Conservation (phyloP, 2,113 vertebrate species). For the Haemorhous mexicanus region DNA sequence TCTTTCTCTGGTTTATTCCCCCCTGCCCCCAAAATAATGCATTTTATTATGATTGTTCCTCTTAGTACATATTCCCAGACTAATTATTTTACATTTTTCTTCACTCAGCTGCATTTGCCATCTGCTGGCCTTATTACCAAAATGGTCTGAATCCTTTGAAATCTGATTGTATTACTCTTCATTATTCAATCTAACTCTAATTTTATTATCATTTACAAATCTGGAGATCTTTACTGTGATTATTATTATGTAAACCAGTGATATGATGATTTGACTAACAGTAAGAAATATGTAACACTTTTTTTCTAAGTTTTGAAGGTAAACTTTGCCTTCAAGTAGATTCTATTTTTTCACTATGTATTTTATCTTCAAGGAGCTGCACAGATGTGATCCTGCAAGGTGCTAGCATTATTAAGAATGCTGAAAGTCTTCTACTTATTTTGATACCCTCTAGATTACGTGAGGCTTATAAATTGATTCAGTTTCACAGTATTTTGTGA, state of each 20-base stretch:
- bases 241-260: background rate
- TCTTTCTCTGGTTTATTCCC: background rate
- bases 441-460: background rate
- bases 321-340: background rate
- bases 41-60: background rate
- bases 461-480: background rate
- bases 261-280: background rate
- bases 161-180: slow-evolving; percentile 40
- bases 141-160: slow-evolving; percentile 49
- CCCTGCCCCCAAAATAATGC: background rate
- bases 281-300: background rate
- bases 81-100: slow-evolving; percentile 39
- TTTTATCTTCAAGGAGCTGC: background rate
- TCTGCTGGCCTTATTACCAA: slow-evolving; percentile 62
- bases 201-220: slow-evolving; percentile 35
- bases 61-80: background rate
- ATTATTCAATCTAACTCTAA: slow-evolving; percentile 44
- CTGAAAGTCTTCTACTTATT: background rate
- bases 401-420: background rate
- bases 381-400: background rate
- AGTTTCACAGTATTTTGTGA: background rate
- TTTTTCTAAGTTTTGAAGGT: background rate
- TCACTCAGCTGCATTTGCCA: slow-evolving; percentile 18
- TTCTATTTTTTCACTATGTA: background rate
- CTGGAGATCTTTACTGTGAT: background rate